Percentiles rank a stretch among this genome's conserved stretches.
Conservation (phyloP, 2,797 vertebrate species). For the Cottoperca gobio region DNA sequence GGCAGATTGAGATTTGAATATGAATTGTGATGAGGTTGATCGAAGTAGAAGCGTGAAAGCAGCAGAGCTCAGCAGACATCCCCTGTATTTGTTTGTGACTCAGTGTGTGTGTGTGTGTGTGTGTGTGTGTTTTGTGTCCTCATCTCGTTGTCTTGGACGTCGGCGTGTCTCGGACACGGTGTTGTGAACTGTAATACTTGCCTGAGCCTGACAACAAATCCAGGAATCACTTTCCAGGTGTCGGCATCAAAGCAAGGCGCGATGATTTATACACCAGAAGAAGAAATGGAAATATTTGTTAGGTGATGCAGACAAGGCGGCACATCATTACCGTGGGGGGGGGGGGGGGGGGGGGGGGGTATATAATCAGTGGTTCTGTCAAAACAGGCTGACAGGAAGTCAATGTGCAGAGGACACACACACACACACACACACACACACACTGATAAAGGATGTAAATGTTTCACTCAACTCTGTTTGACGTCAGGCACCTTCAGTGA, state of each 20-base stretch:
- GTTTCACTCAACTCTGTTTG: constrained; percentile 28
- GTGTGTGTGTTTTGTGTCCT: neutral
- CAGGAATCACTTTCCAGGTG: constrained; percentile 58
- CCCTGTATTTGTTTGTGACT: neutral
- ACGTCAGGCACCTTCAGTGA: constrained; percentile 17
- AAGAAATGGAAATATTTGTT: constrained; percentile 37
- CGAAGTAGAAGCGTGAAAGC: neutral
- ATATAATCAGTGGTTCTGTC: neutral
- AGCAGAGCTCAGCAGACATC: neutral
- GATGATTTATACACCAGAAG: constrained; percentile 50
- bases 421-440: constrained; percentile 1
- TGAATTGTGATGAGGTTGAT: no score
- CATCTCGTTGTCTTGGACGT: constrained; percentile 27
- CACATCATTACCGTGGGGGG: no score
- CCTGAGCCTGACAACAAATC: constrained; percentile 38
- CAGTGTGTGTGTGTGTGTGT: no score
- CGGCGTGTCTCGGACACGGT: constrained; percentile 16
- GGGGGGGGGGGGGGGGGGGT: no score
- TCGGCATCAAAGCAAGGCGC: constrained; percentile 44
- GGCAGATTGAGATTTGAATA: neutral
- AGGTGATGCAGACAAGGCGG: constrained; percentile 17
- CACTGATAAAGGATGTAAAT: constrained; percentile 11
- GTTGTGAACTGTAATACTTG: constrained; percentile 7
- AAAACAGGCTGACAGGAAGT: constrained; percentile 35
- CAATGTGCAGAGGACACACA: neutral